Evolutionary conservation across 2,797 vertebrate species (phyloP).

Genomic region (Notamacropus eugenii): DNA sequence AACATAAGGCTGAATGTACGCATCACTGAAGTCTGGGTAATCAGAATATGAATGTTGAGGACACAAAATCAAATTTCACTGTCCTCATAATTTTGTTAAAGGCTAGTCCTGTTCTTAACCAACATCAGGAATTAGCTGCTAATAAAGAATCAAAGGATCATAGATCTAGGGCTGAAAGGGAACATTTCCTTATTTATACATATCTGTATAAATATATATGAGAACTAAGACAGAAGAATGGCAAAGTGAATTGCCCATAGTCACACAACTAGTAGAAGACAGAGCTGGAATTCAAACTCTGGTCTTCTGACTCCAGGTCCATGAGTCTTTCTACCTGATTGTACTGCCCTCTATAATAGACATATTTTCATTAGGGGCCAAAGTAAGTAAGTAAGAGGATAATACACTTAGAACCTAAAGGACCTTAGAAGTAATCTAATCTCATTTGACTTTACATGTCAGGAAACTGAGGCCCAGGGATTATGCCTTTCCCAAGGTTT

Average conservation of each 20-base stretch:
- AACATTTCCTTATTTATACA: not conserved
- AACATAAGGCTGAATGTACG: not conserved
- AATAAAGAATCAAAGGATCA: not conserved
- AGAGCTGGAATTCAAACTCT: not conserved
- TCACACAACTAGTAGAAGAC: not conserved
- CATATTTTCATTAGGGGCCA: no score
- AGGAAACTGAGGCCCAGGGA: no score
- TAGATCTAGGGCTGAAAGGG: not conserved
- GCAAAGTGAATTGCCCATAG: not conserved
- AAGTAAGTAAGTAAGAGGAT: no score
- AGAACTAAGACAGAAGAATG: not conserved
- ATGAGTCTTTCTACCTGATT: no score
- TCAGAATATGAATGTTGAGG: not conserved
- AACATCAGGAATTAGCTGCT: not conserved
- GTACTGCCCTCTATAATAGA: no score
- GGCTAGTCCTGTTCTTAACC: not conserved
- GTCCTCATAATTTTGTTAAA: not conserved
- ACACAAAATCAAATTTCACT: not conserved
- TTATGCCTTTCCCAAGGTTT: no score
- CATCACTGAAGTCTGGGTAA: not conserved
- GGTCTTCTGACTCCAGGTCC: no score
- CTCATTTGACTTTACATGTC: no score
- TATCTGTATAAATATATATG: not conserved
- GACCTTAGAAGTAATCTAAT: no score
- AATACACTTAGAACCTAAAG: no score